Conservation (phyloP, 1,140 invertebrate species). For the Argopecten irradians region DNA sequence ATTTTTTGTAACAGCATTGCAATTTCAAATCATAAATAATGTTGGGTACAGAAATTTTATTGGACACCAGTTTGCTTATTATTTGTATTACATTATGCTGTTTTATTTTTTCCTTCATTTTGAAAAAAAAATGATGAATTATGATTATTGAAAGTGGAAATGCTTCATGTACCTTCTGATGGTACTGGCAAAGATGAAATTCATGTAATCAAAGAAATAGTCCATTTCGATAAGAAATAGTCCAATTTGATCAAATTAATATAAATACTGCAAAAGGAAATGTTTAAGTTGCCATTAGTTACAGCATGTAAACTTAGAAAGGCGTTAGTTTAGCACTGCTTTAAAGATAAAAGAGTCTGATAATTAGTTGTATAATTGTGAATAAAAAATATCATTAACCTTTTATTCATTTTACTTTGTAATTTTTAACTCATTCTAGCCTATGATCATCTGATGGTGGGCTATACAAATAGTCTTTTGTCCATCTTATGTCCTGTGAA, state of each 20-base stretch:
- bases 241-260: no score
- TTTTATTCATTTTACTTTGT: background rate
- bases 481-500: no score
- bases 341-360: background rate
- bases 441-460: no score
- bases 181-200: background rate
- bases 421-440: background rate
- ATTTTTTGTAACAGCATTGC: no score
- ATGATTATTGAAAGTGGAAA: background rate
- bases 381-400: background rate
- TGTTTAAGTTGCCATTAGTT: background rate
- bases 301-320: background rate
- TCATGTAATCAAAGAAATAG: background rate
- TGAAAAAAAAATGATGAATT: no score
- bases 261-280: no score
- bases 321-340: background rate
- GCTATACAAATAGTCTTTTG: no score
- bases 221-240: background rate
- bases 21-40: no score
- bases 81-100: no score
- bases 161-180: background rate
- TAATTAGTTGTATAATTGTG: conserved; percentile 1
- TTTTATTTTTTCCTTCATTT: no score
- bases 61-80: no score
- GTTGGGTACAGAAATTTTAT: no score